phyloP scores from a whole-genome alignment of 1,140 invertebrate species.

The Psilanteris sp. region DNA sequence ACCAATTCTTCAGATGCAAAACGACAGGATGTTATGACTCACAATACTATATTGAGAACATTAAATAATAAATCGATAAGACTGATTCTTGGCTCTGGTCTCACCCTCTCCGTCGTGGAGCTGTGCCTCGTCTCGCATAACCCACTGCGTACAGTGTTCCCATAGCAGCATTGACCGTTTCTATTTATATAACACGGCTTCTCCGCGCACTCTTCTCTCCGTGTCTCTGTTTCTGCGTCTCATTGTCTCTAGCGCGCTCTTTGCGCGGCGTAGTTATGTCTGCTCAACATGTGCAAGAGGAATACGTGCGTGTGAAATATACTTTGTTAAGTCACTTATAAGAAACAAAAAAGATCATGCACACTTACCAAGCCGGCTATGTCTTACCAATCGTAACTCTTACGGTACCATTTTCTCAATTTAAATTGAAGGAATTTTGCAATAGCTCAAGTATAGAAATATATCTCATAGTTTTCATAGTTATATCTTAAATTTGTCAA shows the following conservation, averaged over 20 bases:
- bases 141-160: conserved; percentile 68
- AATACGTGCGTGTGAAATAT: conserved; percentile 53
- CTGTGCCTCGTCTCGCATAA: conserved; percentile 43
- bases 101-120: background rate
- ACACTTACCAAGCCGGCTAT: conserved; percentile 11
- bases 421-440: too few species aligned
- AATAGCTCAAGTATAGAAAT: too few species aligned
- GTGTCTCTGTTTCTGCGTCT: conserved; percentile 34
- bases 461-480: too few species aligned
- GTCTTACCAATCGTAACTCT: too few species aligned
- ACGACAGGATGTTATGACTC: conserved; percentile 6
- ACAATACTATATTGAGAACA: conserved; percentile 6
- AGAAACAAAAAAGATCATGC: conserved; percentile 39
- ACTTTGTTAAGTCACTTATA: conserved; percentile 37
- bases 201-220: conserved; percentile 40
- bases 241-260: conserved; percentile 37
- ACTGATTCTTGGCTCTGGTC: conserved; percentile 41
- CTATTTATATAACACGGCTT: conserved; percentile 73
- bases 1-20: background rate
- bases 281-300: conserved; percentile 49
- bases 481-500: too few species aligned
- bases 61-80: conserved; percentile 43
- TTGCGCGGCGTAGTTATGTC: conserved; percentile 47
- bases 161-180: conserved; percentile 78
- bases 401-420: too few species aligned